Conservation (phyloP, 2,888 invertebrate genomes). For the Eudasyphora cyanicolor region DNA sequence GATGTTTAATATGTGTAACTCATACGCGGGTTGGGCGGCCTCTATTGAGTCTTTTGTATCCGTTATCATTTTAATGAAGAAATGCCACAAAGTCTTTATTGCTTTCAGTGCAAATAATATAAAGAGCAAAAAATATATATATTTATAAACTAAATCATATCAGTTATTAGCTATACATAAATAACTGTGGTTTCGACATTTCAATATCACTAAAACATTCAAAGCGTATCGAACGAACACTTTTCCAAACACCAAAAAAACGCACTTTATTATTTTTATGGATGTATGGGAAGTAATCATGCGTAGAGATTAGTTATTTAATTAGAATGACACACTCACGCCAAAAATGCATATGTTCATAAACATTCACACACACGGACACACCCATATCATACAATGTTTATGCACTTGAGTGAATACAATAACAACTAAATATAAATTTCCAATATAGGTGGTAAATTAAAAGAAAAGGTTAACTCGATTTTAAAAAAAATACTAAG, state of each 20-base stretch:
- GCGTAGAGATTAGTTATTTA: conserved; percentile 29
- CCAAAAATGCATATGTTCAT: neutral
- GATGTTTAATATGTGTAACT: neutral
- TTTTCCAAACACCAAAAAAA: neutral
- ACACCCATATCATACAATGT: neutral
- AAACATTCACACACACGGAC: neutral
- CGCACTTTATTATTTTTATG: conserved; percentile 24
- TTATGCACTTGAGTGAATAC: neutral
- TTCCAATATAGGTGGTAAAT: too few species aligned
- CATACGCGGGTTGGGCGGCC: neutral
- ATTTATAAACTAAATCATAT: too few species aligned
- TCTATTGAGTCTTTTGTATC: neutral
- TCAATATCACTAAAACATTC: neutral
- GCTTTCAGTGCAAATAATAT: neutral
- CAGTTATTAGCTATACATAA: conserved; percentile 4
- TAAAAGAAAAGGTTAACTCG: too few species aligned
- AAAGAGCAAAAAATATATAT: too few species aligned
- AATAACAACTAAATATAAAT: neutral
- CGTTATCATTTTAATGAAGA: too few species aligned
- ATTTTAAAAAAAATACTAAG: too few species aligned
- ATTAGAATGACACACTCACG: conserved; percentile 9
- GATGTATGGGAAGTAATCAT: conserved; percentile 27
- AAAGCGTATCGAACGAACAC: neutral
- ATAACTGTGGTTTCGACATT: conserved; percentile 20
- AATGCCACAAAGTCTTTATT: neutral